Evolutionary conservation across 2,888 invertebrate species (phyloP).

Genomic region (Bedellia somnulentella): DNA sequence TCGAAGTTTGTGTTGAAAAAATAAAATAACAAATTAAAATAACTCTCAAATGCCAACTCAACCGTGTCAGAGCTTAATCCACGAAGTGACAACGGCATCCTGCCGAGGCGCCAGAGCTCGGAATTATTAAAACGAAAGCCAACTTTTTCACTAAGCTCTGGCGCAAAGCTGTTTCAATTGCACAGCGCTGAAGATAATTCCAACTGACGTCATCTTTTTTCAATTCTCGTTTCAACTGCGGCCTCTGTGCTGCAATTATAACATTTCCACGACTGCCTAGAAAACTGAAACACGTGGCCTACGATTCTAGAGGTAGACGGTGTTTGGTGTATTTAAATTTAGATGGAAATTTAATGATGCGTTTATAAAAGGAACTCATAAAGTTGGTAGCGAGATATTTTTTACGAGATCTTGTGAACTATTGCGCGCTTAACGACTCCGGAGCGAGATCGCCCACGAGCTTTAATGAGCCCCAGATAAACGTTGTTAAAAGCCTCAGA

Average conservation of each 20-base stretch:
- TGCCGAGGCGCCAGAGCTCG: constrained; percentile 61
- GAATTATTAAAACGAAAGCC: constrained; percentile 63
- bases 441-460: constrained; percentile 58
- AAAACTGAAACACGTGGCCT: constrained; percentile 56
- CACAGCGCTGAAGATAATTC: constrained; percentile 62
- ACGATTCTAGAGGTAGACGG: constrained; percentile 24
- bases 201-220: constrained; percentile 61
- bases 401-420: constrained; percentile 62
- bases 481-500: constrained; percentile 57
- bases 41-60: constrained; percentile 57
- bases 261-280: constrained; percentile 58
- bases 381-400: constrained; percentile 60
- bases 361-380: constrained; percentile 60
- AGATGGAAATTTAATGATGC: constrained; percentile 63
- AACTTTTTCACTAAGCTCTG: constrained; percentile 60
- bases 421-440: constrained; percentile 62
- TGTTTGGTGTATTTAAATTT: constrained; percentile 58
- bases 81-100: constrained; percentile 62
- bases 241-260: constrained; percentile 59
- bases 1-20: no score
- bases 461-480: constrained; percentile 62
- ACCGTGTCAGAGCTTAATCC: constrained; percentile 60
- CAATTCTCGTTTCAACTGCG: constrained; percentile 53
- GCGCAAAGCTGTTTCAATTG: constrained; percentile 62
- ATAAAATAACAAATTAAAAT: constrained; percentile 56